Evolutionary conservation across 2,888 invertebrate genomes (phyloP), one percentile per base, ranked within the genome.

Genomic region (Carcina quercana): DNA sequence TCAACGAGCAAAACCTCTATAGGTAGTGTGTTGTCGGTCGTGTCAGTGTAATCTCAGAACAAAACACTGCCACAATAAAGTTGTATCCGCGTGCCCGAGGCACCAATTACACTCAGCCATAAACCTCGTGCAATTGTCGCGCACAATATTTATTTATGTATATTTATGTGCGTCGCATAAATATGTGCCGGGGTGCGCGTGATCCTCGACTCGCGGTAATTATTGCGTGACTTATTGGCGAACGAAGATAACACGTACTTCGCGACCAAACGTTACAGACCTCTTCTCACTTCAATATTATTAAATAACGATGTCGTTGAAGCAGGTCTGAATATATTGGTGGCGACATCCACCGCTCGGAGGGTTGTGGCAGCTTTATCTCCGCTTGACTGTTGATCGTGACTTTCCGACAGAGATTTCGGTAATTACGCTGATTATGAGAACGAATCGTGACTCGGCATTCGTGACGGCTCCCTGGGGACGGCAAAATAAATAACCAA

Each of bases 141-240:
- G 40, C 46, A 47, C 59, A 52, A 54, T 64, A 71, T 67, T 69
- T 69, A 71, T 74, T 69, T 70, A 61, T 58, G 57, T 55, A 53
- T 62, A 66, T 68, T 73, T 69, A 72, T 68, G 69, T 66, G 56
- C 55, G 55, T 55, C 53, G 59, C 68, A 73, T 78, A 80, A 80
- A 80, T 76, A 75, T 71, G 69, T 70, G 65, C 66, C 59, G 55
- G 67, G 63, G 58, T 53, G 70, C 64, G 70, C 64, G 75, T 70
- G 79, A 73, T 71, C 62, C 68, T 59, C 60, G 53, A 59, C 56
- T 61, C 68, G 73, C 72, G 67, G 82, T 76, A 83, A 82, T 83
- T 82, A 83, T 76, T 72, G 79, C 70, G 70, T 80, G 80, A 83
- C 79, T 82, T 82, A 82, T 83, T 82, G 80, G 69, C 70, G 70